phyloP scores from a whole-genome alignment of 37 sponge, comb jelly and placozoan genomes.

The Theonella swinhoei region DNA sequence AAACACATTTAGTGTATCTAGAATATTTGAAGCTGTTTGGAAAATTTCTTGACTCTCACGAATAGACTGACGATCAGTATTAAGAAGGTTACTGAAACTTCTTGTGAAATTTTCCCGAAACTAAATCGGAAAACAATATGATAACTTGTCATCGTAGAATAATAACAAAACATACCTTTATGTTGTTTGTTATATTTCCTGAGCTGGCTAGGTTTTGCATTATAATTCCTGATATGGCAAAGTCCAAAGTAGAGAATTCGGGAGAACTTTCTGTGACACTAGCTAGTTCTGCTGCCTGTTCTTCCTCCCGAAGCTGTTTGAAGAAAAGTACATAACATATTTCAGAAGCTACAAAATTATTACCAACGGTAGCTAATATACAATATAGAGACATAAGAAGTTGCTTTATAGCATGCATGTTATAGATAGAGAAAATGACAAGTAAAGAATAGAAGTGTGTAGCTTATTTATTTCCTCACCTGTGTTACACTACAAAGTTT shows the following conservation, averaged over 20 bases:
- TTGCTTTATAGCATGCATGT: too few species aligned
- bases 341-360: too few species aligned
- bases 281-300: neutral
- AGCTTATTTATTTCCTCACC: too few species aligned
- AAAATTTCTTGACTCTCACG: slow-evolving; percentile 5
- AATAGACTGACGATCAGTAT: neutral
- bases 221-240: neutral
- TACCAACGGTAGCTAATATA: too few species aligned
- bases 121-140: too few species aligned
- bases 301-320: too few species aligned
- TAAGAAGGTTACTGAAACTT: slow-evolving; percentile 1
- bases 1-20: neutral
- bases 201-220: neutral
- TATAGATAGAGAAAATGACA: too few species aligned
- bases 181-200: neutral
- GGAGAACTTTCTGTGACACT: neutral
- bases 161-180: neutral
- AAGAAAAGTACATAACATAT: too few species aligned
- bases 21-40: neutral
- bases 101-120: neutral
- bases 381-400: too few species aligned
- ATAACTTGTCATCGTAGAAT: too few species aligned
- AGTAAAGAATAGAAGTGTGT: too few species aligned
- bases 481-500: neutral
- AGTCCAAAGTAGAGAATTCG: neutral